phyloP scores from a whole-genome alignment of 2,888 invertebrate genomes.

The Dorcus hopei region DNA sequence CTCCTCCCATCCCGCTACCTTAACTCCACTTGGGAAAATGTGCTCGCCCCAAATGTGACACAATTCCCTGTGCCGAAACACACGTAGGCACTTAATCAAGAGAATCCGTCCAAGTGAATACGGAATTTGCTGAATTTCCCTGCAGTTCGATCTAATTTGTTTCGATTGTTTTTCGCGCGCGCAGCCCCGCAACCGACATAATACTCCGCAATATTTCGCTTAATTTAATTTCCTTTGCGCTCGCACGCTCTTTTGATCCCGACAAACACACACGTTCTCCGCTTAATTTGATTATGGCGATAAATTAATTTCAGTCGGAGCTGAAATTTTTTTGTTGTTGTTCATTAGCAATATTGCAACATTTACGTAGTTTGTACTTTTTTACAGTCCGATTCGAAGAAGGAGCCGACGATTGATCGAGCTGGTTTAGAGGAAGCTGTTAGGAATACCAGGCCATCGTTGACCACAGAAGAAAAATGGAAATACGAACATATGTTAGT shows the following conservation, averaged over 20 bases:
- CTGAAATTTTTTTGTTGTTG: background rate
- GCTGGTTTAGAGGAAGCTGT: conserved; percentile 66
- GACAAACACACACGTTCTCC: background rate
- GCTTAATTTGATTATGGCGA: conserved; percentile 6
- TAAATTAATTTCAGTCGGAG: conserved; percentile 8
- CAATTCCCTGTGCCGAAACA: conserved; percentile 22
- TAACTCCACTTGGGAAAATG: conserved; percentile 20
- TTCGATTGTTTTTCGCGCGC: conserved; percentile 32
- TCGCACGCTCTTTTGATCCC: conserved; percentile 22
- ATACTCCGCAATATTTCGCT: conserved; percentile 18
- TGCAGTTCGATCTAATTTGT: conserved; percentile 30
- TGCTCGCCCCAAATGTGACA: conserved; percentile 13
- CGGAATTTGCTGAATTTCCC: conserved; percentile 28
- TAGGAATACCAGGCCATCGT: conserved; percentile 71
- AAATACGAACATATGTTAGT: conserved; percentile 79
- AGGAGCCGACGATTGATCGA: conserved; percentile 48
- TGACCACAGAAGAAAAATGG: conserved; percentile 63
- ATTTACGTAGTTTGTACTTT: background rate
- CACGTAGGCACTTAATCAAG: conserved; percentile 26
- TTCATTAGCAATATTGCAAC: background rate
- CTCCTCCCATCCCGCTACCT: conserved; percentile 22
- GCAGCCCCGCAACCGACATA: conserved; percentile 20
- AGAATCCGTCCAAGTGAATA: conserved; percentile 25
- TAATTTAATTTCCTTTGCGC: conserved; percentile 25
- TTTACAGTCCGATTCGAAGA: background rate